phyloP scores from a whole-genome alignment of 2,888 invertebrate genomes.

The Lomographa bimaculata region DNA sequence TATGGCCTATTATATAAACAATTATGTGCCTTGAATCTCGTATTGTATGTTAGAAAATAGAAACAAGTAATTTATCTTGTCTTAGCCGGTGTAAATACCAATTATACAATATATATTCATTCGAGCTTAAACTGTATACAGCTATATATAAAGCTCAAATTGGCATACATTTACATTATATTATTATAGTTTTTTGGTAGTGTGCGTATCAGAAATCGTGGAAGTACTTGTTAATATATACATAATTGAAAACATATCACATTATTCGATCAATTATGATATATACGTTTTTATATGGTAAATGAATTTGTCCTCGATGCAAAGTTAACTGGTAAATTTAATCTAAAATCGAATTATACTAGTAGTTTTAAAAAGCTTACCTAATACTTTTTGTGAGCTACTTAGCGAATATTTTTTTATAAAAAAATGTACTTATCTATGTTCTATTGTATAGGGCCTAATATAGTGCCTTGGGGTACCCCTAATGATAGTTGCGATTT shows the following conservation, averaged over 20 bases:
- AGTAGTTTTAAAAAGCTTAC: conserved; percentile 8
- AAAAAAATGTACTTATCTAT: conserved; percentile 18
- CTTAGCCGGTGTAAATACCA: too few species aligned
- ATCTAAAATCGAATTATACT: conserved; percentile 10
- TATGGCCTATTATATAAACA: conserved; percentile 10
- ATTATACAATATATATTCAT: not conserved
- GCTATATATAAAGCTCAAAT: conserved; percentile 2
- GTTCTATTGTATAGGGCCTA: conserved; percentile 39
- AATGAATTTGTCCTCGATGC: not conserved
- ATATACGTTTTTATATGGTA: not conserved
- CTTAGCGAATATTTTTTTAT: conserved; percentile 21
- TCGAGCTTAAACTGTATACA: conserved; percentile 1
- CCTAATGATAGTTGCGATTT: conserved; percentile 26
- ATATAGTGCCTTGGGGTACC: conserved; percentile 48
- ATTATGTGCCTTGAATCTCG: conserved; percentile 45
- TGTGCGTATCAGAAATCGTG: not conserved
- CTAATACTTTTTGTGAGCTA: conserved; percentile 9
- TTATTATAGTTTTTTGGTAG: too few species aligned
- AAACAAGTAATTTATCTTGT: too few species aligned
- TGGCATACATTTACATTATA: too few species aligned
- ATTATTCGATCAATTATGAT: conserved; percentile 9
- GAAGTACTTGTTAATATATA: too few species aligned
- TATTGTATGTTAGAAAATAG: conserved; percentile 5
- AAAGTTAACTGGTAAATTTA: not conserved
- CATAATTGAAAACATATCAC: conserved; percentile 23